Conservation (phyloP, 2,888 invertebrate species). For the Azorinus chamasolen region DNA sequence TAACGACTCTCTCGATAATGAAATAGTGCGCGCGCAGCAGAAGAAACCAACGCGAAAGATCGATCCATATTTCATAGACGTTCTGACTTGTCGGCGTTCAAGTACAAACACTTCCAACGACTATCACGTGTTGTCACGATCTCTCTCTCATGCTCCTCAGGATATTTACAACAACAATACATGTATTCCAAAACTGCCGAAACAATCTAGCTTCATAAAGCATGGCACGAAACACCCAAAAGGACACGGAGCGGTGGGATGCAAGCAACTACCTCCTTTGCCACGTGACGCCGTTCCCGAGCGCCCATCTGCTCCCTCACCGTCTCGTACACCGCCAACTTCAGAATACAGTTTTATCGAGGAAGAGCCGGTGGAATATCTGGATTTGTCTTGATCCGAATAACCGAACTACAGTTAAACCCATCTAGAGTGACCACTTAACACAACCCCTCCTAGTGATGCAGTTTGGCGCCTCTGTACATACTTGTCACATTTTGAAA, state of each 20-base stretch:
- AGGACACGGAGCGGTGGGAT: constrained; percentile 28
- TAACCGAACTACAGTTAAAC: no score
- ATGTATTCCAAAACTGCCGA: constrained; percentile 16
- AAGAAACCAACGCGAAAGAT: constrained; percentile 46
- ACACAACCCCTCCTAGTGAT: no score
- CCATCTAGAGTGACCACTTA: no score
- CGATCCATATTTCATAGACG: constrained; percentile 58
- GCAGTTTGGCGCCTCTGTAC: no score
- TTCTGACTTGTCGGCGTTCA: constrained; percentile 58
- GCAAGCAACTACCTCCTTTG: constrained; percentile 73
- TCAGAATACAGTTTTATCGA: constrained; percentile 62
- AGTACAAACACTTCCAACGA: constrained; percentile 56
- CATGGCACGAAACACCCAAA: constrained; percentile 17
- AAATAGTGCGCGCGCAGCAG: constrained; percentile 56
- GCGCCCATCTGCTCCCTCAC: constrained; percentile 75
- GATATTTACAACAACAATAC: constrained; percentile 46
- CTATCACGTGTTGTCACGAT: constrained; percentile 56
- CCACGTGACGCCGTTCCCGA: constrained; percentile 67
- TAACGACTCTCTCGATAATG: constrained; percentile 70
- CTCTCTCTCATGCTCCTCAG: constrained; percentile 42
- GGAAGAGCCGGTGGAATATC: constrained; percentile 74
- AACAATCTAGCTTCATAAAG: constrained; percentile 48
- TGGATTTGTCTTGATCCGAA: constrained; percentile 61
- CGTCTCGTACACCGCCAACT: constrained; percentile 70
- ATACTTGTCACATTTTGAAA: no score